Evolutionary conservation across 1,140 invertebrate genomes (phyloP).

Genomic region (Bombyx mandarina): DNA sequence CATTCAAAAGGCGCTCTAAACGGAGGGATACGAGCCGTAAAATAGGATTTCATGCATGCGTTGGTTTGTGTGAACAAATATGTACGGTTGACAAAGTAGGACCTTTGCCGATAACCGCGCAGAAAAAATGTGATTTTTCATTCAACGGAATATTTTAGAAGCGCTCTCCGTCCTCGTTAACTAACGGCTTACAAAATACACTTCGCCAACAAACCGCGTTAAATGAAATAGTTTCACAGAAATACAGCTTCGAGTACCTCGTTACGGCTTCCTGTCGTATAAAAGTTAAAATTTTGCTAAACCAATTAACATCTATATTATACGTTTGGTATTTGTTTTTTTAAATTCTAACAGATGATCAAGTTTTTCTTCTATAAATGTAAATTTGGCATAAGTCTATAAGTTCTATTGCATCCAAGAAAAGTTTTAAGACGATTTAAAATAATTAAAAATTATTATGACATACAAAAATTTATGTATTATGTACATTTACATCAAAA

Average conservation of each 20-base stretch:
- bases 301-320: no score
- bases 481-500: no score
- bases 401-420: no score
- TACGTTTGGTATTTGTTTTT: no score
- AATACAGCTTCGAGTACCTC: constrained; percentile 17
- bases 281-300: no score
- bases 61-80: constrained; percentile 63
- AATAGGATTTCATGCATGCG: constrained; percentile 68
- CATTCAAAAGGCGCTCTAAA: constrained; percentile 61
- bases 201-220: constrained; percentile 22
- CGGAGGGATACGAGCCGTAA: constrained; percentile 61
- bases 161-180: constrained; percentile 4
- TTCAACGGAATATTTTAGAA: constrained; percentile 12
- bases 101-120: constrained; percentile 46
- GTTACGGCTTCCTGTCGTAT: no score
- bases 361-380: no score
- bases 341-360: no score
- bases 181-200: constrained; percentile 4
- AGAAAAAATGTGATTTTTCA: constrained; percentile 30
- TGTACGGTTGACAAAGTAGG: constrained; percentile 57
- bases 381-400: no score
- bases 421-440: no score
- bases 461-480: no score
- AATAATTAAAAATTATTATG: no score
- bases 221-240: constrained; percentile 35